Base-by-base conservation (phyloP, 2,113 vertebrate species). In the Sminthopsis crassicaudata region DNA sequence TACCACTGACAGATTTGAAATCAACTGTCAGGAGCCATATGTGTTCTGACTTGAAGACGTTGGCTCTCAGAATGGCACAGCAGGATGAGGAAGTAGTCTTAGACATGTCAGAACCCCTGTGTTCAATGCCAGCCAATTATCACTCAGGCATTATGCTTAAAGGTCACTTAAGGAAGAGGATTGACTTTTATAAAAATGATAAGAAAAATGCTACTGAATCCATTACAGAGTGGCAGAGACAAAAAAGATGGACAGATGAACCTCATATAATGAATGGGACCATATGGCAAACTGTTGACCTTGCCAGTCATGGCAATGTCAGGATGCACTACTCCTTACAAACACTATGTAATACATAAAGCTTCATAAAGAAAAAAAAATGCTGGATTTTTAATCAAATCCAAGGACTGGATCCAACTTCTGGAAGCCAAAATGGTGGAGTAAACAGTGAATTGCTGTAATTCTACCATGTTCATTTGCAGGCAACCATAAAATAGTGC, bases 151-250 rank as follows among this genome's bases (percentile, higher is more conserved):
- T 19, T 57, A 42, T 94, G 0, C 12, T 3, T 48, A 94, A 57
- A 95, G 91, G 91, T 89, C 93, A 46, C 53, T 55, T 0, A 10
- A 91, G 50, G 94, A 93, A 91, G 48, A n/a, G 88, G 93, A 53
- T 0, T 14, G 8, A 92, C 46, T 89, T 0, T 50, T 26, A 16
- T 50, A 91, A 48, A 89, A 55, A 0, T 0, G 30, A 2, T 89
- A 25, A 25, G 0, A 12, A 94, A 95, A 91, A 48, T 48, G n/a
- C 26, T 84, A 84, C 60, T 25, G 19, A 11, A 12, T 7, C 27
- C 23, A 2, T 0, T 0, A 0, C 2, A 8, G 67, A 22, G 42
- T 1, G 10, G 0, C 91, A 46, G 91, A 84, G 88, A 22, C n/a
- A 27, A 48, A 23, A n/a, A 53, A 52, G 42, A 53, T 36, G 9